These are phyloP conservation scores for Phoxinus dragarum DNA, from an alignment of 2,797 vertebrate species.

Conservation along the genomic window DNA sequence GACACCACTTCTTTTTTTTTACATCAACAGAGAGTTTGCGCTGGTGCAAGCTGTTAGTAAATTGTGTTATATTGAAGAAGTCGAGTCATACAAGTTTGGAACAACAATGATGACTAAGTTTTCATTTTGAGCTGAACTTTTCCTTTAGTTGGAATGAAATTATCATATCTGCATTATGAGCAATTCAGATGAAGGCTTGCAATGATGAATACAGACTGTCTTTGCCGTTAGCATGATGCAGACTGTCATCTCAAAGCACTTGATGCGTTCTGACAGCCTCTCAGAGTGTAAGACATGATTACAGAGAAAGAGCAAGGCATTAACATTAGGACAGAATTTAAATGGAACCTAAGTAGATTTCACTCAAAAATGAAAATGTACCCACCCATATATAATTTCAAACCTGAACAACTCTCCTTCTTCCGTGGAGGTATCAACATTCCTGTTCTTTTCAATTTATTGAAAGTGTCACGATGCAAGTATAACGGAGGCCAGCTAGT, in stretches of 20 bases:
- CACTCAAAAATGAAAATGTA: neutral
- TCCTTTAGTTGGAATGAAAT: slow-evolving; percentile 5
- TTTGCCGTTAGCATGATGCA: slow-evolving; percentile 34
- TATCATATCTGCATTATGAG: slow-evolving; percentile 31
- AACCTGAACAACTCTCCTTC: neutral
- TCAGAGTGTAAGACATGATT: slow-evolving; percentile 11
- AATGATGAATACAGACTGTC: slow-evolving; percentile 42
- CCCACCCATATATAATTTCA: neutral
- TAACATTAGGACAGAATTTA: neutral
- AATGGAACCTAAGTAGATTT: neutral
- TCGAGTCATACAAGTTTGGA: neutral
- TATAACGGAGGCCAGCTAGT: no score
- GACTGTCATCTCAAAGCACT: slow-evolving; percentile 27
- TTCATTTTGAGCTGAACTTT: neutral
- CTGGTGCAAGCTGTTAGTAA: neutral
- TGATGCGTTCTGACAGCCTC: slow-evolving; percentile 12
- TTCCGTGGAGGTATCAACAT: neutral
- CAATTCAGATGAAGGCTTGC: neutral
- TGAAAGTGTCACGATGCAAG: neutral
- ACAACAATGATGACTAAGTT: neutral
- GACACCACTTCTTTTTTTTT: neutral
- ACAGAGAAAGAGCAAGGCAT: slow-evolving; percentile 21
- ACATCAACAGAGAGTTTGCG: neutral
- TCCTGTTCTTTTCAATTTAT: neutral
- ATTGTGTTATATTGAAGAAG: neutral